Evolutionary conservation across 2,797 vertebrate species (phyloP).

Genomic region (Oophaga sylvatica): DNA sequence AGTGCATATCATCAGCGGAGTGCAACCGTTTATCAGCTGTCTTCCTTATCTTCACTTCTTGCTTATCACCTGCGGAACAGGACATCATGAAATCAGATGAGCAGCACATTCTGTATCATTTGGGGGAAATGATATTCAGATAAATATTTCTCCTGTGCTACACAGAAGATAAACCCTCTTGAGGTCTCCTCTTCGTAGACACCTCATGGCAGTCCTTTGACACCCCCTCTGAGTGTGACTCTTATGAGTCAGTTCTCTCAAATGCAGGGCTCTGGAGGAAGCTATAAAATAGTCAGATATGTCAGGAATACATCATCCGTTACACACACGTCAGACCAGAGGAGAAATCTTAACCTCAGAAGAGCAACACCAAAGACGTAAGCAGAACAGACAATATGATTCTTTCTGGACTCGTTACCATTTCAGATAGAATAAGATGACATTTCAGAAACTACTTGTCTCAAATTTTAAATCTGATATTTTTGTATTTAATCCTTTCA

Average conservation of each 20-base stretch:
- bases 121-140: slow-evolving; percentile 28
- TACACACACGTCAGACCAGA: slow-evolving; percentile 34
- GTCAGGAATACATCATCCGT: slow-evolving; percentile 54
- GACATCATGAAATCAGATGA: neutral
- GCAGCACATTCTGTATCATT: neutral
- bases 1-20: neutral
- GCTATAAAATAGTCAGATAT: slow-evolving; percentile 44
- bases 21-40: neutral
- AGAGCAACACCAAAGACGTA: slow-evolving; percentile 42
- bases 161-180: slow-evolving; percentile 1
- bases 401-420: slow-evolving; percentile 36
- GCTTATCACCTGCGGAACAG: neutral
- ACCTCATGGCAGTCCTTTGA: slow-evolving; percentile 34
- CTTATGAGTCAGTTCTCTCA: slow-evolving; percentile 26
- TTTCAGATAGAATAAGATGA: slow-evolving; percentile 39
- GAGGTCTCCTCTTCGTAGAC: slow-evolving; percentile 21
- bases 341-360: slow-evolving; percentile 31
- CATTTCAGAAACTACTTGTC: slow-evolving; percentile 43
- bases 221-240: slow-evolving; percentile 4
- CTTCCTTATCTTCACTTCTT: neutral
- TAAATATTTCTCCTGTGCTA: slow-evolving; percentile 17
- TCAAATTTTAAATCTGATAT: slow-evolving; percentile 38
- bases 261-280: slow-evolving; percentile 41
- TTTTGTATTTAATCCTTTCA: slow-evolving; percentile 10
- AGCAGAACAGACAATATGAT: slow-evolving; percentile 30